Base-by-base conservation (phyloP, 1,140 invertebrate genomes). In the Delia radicum region DNA sequence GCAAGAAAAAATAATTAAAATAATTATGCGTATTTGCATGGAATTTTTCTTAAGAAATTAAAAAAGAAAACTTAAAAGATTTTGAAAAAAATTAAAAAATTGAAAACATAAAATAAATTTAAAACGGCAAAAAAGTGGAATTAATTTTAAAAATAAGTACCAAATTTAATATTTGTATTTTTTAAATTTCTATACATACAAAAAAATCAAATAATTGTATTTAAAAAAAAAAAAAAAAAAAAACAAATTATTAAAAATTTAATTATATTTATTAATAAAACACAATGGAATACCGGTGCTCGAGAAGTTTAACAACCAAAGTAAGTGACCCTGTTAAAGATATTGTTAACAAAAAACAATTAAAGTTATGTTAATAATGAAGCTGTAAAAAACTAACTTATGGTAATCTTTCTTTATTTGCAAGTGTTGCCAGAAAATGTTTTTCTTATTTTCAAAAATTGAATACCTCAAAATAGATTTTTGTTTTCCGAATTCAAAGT, bases 201-300 rank as follows among this genome's bases (percentile, higher is more conserved):
- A n/a, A n/a, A n/a, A n/a, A n/a, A n/a, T n/a, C n/a, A n/a, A n/a
- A n/a, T n/a, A n/a, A n/a, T n/a, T n/a, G n/a, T n/a, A n/a, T n/a
- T 10, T 33, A 33, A 33, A 33, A 5, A 2, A 42, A 3, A 42
- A 42, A 42, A 13, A 1, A 42, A 13, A 8, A 15, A 10, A 42
- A 42, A 42, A 13, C 12, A 42, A 33, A 5, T 33, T 33, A 15
- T 42, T 42, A 8, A 37, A 8, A 37, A 42, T 42, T 42, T 8
- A 13, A 42, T 42, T 42, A 3, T 42, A 15, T 42, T 42, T 15
- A n/a, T 13, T 42, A 42, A 42, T 15, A 42, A 69, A 79, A 79
- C 72, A 85, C 81, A 83, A 85, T 85, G 83, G 83, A 85, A 85
- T 85, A 85, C 82, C 83, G 83, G 83, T 85, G 83, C 83, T 83